Evolutionary conservation across 1,140 invertebrate species (phyloP), one percentile per base, ranked within the genome.

Genomic region (Heliconius melpomene): DNA sequence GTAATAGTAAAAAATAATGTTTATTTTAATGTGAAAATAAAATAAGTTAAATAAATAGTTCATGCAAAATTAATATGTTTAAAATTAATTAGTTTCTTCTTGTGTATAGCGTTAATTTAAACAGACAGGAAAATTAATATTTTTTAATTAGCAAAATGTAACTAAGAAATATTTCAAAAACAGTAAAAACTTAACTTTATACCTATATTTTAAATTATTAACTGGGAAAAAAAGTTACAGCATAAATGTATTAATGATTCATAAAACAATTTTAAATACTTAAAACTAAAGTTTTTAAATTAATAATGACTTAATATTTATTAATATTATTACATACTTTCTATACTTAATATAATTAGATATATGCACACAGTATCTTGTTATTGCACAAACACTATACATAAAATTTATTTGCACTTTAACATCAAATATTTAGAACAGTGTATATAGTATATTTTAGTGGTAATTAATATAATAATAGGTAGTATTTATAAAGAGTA

Each of bases 381-480:
- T 77, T 86, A 88, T 88, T 88, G 86, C 85, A 88, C 85, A 81
- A 78, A 78, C 81, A 73, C 80, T 72, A 74, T 60, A 74, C 80
- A 70, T 75, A 80, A 76, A 80, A 60, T 77, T 74, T 76, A 75
- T 84, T 85, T 83, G 82, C 83, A 84, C 80, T 82, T 66, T 50
- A 40, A 75, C 52, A 75, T 76, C 18, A 76, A 77, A 54, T 23
- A 40, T 72, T 29, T 23, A 70, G 29, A 60, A 60, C n/a, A 29
- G 26, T 66, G 9, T 29, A 29, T 66, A 66, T 29, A 29, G 29
- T 66, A 29, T 57, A 66, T 66, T 66, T 23, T 29, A 26, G 60
- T 66, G 13, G 60, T 66, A 6, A 2, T 26, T 66, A 66, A 16
- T 46, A 46, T 46, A 46, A 46, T 16, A 13, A 29, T 66, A 66